Evolutionary conservation across 2,888 invertebrate genomes (phyloP), one percentile per base, ranked within the genome.

Genomic region (Proisotoma minuta): DNA sequence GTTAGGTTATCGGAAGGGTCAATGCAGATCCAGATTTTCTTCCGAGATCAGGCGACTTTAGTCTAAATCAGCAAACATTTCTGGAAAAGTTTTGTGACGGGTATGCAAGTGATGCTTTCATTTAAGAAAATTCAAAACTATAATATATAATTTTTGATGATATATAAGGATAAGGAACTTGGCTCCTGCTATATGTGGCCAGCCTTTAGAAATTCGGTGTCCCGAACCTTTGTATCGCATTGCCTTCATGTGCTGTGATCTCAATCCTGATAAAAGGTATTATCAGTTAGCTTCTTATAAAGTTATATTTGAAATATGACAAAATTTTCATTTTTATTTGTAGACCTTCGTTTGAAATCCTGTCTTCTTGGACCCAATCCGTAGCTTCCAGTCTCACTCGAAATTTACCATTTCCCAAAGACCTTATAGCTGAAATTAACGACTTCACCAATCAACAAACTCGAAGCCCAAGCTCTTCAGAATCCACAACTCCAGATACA

Each of bases 21-120:
- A 88, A 91, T 68, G 96, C 96, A 0, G 96, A 96, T 82, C 96
- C 96, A 0, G 96, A 96, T 79, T 89, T 87, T 77, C 80, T 96
- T 70, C 95, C 96, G 2, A 84, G 96, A 43, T 90, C 91, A 1
- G 84, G 87, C 40, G 95, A 96, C 80, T 96, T 96, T 78, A 94
- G 94, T 0, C 81, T 96, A 22, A 93, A 95, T 80, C 91, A 91
- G 77, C 82, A 85, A 63, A 84, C 86, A 3, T 96, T 95, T 77
- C 82, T 86, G 57, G 90, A 91, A 72, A 89, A 90, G 78, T 95
- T 92, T 79, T 94, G 94, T 76, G 75, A 78, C 12, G 82, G 82
- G 62, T n/a, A n/a, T n/a, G n/a, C n/a, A n/a, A n/a, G n/a, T n/a
- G n/a, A n/a, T n/a, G n/a, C n/a, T 34, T 10, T 8, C 12, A 34